phyloP scores from a whole-genome alignment of 2,888 invertebrate species.

The Loripinus fragilis region DNA sequence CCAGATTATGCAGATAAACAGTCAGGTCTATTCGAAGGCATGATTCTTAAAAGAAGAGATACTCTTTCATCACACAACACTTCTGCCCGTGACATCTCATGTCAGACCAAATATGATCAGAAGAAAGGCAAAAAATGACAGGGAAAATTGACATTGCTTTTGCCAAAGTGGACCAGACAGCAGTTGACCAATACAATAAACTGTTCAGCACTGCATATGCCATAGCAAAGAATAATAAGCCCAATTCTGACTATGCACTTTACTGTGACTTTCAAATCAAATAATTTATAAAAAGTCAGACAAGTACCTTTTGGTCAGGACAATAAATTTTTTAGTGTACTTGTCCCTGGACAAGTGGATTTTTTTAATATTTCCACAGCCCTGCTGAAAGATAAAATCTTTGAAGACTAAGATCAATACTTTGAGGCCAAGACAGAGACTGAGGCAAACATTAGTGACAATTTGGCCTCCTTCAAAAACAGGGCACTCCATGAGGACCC shows the following conservation, averaged over 20 bases:
- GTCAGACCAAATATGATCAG: not conserved
- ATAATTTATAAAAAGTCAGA: conserved; percentile 27
- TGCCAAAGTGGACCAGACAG: conserved; percentile 4
- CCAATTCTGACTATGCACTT: conserved; percentile 28
- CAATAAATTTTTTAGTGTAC: conserved; percentile 26
- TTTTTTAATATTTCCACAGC: too few species aligned
- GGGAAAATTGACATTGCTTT: conserved; percentile 8
- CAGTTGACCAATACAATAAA: conserved; percentile 4
- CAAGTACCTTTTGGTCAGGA: conserved; percentile 30
- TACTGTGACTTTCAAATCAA: conserved; percentile 27
- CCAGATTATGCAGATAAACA: not conserved
- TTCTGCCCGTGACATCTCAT: not conserved
- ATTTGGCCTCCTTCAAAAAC: too few species aligned
- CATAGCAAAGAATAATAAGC: conserved; percentile 20
- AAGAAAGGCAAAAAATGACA: not conserved
- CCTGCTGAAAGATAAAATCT: too few species aligned
- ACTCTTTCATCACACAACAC: conserved; percentile 1
- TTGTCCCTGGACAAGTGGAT: conserved; percentile 22
- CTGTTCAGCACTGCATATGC: conserved; percentile 30
- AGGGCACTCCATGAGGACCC: too few species aligned
- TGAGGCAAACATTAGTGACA: too few species aligned
- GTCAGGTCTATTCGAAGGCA: conserved; percentile 8
- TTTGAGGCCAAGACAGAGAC: too few species aligned
- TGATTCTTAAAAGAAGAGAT: conserved; percentile 10
- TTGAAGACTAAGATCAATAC: too few species aligned